These are phyloP conservation scores for Norana najaformis DNA, from an alignment of 2,888 invertebrate genomes.

Conservation along the genomic window DNA sequence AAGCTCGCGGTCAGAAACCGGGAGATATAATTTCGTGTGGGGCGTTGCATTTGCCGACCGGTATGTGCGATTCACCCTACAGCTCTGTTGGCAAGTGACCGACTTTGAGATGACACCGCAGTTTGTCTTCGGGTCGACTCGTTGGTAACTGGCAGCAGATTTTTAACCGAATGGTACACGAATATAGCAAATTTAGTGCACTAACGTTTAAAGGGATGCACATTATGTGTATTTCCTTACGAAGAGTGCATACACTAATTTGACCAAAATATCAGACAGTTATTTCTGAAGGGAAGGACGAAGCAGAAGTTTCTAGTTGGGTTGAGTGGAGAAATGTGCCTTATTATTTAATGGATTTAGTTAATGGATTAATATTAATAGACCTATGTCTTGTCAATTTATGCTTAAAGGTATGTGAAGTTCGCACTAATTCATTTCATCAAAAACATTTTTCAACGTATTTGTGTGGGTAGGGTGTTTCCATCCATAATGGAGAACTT, in stretches of 20 bases:
- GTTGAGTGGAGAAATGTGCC: too few species aligned
- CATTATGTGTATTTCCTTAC: neutral
- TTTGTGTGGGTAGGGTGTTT: neutral
- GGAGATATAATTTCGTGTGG: neutral
- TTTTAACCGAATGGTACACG: neutral
- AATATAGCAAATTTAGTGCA: neutral
- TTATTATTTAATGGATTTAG: neutral
- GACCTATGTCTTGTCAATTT: too few species aligned
- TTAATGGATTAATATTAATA: neutral
- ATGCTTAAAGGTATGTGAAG: too few species aligned
- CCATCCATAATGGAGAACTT: too few species aligned
- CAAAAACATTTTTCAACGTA: neutral
- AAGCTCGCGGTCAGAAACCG: neutral
- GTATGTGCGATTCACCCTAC: neutral
- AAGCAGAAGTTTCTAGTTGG: too few species aligned
- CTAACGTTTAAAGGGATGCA: neutral
- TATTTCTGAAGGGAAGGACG: neutral
- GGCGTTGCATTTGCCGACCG: neutral
- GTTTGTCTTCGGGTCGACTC: slow-evolving; percentile 3
- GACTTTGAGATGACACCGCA: neutral
- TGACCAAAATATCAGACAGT: neutral
- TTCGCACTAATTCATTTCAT: too few species aligned
- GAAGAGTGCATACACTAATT: neutral
- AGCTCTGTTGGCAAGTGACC: neutral
- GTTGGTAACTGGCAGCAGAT: neutral